Conservation (phyloP, 2,797 vertebrate species). For the Kryptopterus vitreolus region DNA sequence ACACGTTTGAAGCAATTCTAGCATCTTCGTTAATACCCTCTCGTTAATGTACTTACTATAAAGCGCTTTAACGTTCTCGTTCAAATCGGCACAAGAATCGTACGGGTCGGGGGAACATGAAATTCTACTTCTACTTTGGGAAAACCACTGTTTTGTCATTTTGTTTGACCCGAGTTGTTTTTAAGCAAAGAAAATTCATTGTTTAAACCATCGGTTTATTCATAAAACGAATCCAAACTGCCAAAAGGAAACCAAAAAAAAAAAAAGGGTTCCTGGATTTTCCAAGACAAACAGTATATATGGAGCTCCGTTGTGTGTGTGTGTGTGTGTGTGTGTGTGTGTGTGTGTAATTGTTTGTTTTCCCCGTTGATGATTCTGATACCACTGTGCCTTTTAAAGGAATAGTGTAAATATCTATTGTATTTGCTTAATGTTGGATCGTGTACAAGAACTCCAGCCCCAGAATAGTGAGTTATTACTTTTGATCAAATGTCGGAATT, state of each 20-base stretch:
- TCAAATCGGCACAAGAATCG: background rate
- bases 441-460: constrained; percentile 31
- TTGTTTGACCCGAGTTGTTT: constrained; percentile 35
- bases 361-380: constrained; percentile 30
- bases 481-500: constrained; percentile 34
- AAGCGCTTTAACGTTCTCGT: background rate
- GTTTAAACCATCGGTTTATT: background rate
- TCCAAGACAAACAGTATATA: constrained; percentile 10
- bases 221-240: background rate
- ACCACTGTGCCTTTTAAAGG: constrained; percentile 51
- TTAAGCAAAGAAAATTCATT: constrained; percentile 18
- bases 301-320: constrained; percentile 24
- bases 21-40: background rate
- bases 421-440: constrained; percentile 47
- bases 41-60: background rate
- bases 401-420: constrained; percentile 36
- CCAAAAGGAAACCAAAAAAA: background rate
- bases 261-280: constrained; percentile 2
- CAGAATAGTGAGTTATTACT: constrained; percentile 41
- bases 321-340: constrained; percentile 20
- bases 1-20: background rate
- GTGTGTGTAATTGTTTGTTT: constrained; percentile 29
- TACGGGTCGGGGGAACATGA: background rate
- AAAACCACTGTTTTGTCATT: constrained; percentile 59
- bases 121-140: constrained; percentile 53